Evolutionary conservation across 2,113 vertebrate genomes (phyloP), one percentile per base, ranked within the genome.

Genomic region (Tragelaphus buxtoni): DNA sequence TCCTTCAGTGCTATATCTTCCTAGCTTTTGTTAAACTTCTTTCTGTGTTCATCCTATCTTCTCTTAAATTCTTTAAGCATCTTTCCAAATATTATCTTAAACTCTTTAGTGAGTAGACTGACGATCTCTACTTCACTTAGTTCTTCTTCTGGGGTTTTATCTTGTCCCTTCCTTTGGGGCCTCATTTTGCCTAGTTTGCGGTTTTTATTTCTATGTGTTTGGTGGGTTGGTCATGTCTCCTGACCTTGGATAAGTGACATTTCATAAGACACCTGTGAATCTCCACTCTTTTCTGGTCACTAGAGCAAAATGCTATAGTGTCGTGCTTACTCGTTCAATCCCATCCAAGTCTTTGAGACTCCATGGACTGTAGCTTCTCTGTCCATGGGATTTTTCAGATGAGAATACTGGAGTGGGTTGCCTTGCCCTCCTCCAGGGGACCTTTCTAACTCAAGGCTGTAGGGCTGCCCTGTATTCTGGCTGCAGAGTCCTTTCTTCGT

Each of bases 331-430:
- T 39, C 2, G 1, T 69, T 22, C 65, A 39, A 11, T 22, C 18
- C 18, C 0, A 0, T 22, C 65, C n/a, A 35, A 11, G 18, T 3
- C 0, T 11, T 69, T 39, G 65, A 69, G 65, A 39, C n/a, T 17
- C n/a, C 18, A 69, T 11, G 24, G 26, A 60, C 58, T 12, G 4
- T 60, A 28, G 10, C 4, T 60, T 28, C 58, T 28, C 26, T 60
- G 26, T 60, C 58, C 58, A 12, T 60, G 65, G n/a, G 18, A 69
- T 22, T 69, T 69, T 69, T 39, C 17, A 69, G 65, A 39, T 1
- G 11, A 22, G 4, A 69, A 3, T 69, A 22, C 8, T 39, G 65
- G n/a, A 69, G 18, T 10, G n/a, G n/a, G n/a, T 69, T 69, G n/a
- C 65, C n/a, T 69, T 69, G 65, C n/a, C n/a, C n/a, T 69, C n/a